phyloP scores from a whole-genome alignment of 2,113 vertebrate species.

The Ailurus styani region DNA sequence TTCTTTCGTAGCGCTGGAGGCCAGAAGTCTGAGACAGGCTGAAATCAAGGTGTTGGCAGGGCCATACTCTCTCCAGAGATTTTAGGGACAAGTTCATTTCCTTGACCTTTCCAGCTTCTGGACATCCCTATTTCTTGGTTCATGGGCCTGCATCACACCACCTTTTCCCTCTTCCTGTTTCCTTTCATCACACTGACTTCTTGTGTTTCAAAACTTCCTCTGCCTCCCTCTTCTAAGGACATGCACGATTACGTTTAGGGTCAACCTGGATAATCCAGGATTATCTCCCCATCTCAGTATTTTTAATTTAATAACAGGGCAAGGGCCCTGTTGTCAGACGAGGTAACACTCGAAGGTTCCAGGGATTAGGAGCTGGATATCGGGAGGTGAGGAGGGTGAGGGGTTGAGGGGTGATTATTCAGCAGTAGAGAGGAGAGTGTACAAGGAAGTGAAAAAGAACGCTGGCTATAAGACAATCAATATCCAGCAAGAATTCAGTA shows the following conservation, averaged over 20 bases:
- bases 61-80: neutral
- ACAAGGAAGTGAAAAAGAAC: neutral
- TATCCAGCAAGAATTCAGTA: neutral
- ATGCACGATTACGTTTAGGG: neutral
- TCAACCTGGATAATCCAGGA: neutral
- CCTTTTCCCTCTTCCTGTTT: neutral
- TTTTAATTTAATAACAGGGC: slow-evolving; percentile 6
- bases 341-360: neutral
- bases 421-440: neutral
- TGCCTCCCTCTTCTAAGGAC: neutral
- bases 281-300: neutral
- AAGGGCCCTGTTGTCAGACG: neutral
- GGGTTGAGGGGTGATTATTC: neutral
- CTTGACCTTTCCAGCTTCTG: neutral
- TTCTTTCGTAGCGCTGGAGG: neutral
- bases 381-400: neutral
- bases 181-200: neutral
- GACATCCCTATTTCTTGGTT: neutral
- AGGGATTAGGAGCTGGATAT: neutral
- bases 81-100: neutral
- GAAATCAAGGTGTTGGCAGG: neutral
- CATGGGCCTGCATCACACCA: neutral
- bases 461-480: neutral
- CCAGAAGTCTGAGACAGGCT: neutral
- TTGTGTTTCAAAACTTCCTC: neutral